Evolutionary conservation across 2,888 invertebrate species (phyloP).

Genomic region (Caenorhabditis imperialis): DNA sequence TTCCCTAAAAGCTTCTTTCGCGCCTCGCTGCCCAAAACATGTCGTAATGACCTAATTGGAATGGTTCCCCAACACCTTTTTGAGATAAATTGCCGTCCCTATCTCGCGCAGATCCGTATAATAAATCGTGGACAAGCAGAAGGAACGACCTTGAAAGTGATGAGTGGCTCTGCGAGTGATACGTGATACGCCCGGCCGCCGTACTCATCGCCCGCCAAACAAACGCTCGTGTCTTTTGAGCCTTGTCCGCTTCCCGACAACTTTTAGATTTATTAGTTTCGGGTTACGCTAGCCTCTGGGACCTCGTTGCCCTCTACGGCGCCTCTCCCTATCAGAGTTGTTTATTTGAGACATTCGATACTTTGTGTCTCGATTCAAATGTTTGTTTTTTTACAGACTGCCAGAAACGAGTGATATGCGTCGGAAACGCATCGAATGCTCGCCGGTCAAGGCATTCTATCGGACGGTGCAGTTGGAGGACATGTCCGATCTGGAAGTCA

Average conservation of each 20-base stretch:
- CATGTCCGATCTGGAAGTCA: constrained; percentile 60
- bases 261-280: constrained; percentile 49
- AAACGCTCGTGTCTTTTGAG: constrained; percentile 31
- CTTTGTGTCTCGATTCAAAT: not conserved
- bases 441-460: constrained; percentile 65
- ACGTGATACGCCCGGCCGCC: constrained; percentile 36
- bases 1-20: too few species aligned
- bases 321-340: constrained; percentile 15
- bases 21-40: too few species aligned
- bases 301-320: constrained; percentile 17
- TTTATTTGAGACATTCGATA: constrained; percentile 28
- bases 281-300: constrained; percentile 35
- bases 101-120: constrained; percentile 13
- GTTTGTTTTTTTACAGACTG: too few species aligned
- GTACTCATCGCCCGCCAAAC: constrained; percentile 45
- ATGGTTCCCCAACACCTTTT: constrained; percentile 35
- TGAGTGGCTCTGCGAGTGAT: constrained; percentile 52
- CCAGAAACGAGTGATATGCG: constrained; percentile 48
- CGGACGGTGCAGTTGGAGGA: constrained; percentile 62
- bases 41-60: constrained; percentile 15
- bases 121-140: constrained; percentile 34
- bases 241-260: constrained; percentile 21
- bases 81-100: constrained; percentile 28
- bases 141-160: constrained; percentile 39
- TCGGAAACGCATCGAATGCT: constrained; percentile 53